phyloP scores from a whole-genome alignment of 2,888 invertebrate species.

The Nomada hirtipes region DNA sequence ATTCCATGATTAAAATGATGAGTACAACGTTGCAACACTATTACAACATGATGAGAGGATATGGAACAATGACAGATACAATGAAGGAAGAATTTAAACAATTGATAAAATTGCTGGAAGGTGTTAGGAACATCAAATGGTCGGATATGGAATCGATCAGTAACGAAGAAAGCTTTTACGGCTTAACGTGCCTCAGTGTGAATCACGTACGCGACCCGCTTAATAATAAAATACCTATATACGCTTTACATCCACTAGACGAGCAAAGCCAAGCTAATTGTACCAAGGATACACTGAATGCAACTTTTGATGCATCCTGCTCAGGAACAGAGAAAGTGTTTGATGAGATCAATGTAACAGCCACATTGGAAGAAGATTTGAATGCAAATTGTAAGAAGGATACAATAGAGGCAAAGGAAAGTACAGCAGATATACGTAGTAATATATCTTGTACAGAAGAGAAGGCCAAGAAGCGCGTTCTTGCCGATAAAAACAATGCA shows the following conservation, averaged over 20 bases:
- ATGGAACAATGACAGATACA: slow-evolving; percentile 86
- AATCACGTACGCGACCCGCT: slow-evolving; percentile 74
- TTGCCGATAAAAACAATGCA: slow-evolving; percentile 77
- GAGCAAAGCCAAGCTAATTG: slow-evolving; percentile 10
- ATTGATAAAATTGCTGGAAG: slow-evolving; percentile 87
- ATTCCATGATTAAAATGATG: slow-evolving; percentile 85
- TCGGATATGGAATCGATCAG: slow-evolving; percentile 84
- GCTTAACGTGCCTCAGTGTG: slow-evolving; percentile 75
- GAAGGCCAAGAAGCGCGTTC: slow-evolving; percentile 75
- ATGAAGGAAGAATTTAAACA: slow-evolving; percentile 87
- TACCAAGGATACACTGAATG: slow-evolving; percentile 44
- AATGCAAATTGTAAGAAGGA: slow-evolving; percentile 28
- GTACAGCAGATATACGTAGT: slow-evolving; percentile 66
- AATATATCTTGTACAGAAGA: slow-evolving; percentile 70
- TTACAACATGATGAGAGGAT: slow-evolving; percentile 87
- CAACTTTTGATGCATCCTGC: slow-evolving; percentile 50
- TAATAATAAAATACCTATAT: slow-evolving; percentile 69
- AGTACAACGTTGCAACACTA: slow-evolving; percentile 86
- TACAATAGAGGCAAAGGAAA: slow-evolving; percentile 14
- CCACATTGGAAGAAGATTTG: slow-evolving; percentile 59
- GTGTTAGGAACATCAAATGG: slow-evolving; percentile 87
- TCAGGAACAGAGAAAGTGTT: neutral
- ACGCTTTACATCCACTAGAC: neutral
- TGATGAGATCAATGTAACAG: slow-evolving; percentile 58
- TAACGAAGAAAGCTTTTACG: slow-evolving; percentile 78